phyloP scores from a whole-genome alignment of 2,797 vertebrate species.

The Tapera naevia region DNA sequence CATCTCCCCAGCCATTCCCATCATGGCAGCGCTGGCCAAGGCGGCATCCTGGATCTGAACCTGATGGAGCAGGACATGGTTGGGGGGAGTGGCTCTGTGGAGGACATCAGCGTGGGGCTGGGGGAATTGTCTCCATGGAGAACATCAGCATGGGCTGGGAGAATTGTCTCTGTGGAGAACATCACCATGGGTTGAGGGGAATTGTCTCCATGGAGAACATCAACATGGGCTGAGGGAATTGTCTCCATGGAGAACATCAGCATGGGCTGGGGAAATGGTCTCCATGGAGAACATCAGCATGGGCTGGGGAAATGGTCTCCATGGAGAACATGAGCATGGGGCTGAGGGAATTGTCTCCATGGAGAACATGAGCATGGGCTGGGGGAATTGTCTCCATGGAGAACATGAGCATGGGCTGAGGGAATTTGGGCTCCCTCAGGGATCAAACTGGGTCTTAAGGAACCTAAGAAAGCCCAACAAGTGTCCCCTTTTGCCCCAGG shows the following conservation, averaged over 20 bases:
- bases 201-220: too few species aligned
- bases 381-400: background rate
- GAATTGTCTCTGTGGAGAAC: too few species aligned
- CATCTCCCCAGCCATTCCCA: constrained; percentile 93
- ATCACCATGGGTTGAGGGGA: too few species aligned
- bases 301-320: too few species aligned
- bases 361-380: too few species aligned
- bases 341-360: too few species aligned
- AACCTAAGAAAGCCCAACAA: background rate
- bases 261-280: fast-evolving
- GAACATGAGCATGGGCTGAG: background rate
- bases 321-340: too few species aligned
- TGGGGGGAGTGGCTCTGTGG: background rate
- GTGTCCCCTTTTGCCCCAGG: background rate
- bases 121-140: too few species aligned
- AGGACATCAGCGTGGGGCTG: background rate
- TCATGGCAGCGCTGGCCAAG: constrained; percentile 84
- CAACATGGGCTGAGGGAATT: too few species aligned
- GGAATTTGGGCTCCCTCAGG: background rate
- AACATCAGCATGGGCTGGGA: too few species aligned
- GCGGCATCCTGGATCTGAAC: constrained; percentile 93
- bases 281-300: background rate
- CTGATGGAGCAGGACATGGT: constrained; percentile 55
- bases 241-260: too few species aligned
- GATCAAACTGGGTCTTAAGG: background rate